Evolutionary conservation across 2,888 invertebrate genomes (phyloP).

Genomic region (Hydrotaea diabolus): DNA sequence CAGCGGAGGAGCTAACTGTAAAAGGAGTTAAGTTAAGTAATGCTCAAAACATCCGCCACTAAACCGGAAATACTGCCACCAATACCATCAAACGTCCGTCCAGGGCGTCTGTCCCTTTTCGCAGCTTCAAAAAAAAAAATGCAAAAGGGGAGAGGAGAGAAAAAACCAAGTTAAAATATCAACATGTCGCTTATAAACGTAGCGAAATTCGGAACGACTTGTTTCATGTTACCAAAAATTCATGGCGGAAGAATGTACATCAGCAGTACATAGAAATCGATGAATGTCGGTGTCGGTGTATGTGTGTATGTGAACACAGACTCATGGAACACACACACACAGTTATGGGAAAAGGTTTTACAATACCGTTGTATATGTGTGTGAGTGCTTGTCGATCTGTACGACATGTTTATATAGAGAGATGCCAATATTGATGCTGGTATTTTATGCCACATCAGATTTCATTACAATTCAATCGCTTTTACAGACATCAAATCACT

Average conservation of each 20-base stretch:
- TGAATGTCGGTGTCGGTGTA: neutral
- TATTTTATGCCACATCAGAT: conserved; percentile 70
- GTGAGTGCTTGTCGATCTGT: neutral
- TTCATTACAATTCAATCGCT: conserved; percentile 72
- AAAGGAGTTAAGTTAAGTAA: conserved; percentile 51
- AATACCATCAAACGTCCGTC: neutral
- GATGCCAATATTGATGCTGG: conserved; percentile 67
- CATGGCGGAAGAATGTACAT: conserved; percentile 1
- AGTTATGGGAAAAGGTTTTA: neutral
- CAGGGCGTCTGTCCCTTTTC: neutral
- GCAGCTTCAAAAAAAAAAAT: neutral
- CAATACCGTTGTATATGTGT: neutral
- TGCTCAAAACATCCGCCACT: conserved; percentile 56
- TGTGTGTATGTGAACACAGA: neutral
- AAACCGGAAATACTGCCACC: conserved; percentile 57
- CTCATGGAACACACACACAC: neutral
- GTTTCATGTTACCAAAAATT: conserved; percentile 17
- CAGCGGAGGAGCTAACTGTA: neutral
- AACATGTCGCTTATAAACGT: conserved; percentile 50
- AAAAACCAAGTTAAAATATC: conserved; percentile 28
- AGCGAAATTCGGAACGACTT: conserved; percentile 13
- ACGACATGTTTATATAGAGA: conserved; percentile 20
- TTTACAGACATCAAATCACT: conserved; percentile 68
- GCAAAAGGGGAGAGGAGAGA: neutral
- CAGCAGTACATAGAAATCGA: conserved; percentile 15